Conservation (phyloP, 2,797 vertebrate genomes). For the Peromyscus eremicus region DNA sequence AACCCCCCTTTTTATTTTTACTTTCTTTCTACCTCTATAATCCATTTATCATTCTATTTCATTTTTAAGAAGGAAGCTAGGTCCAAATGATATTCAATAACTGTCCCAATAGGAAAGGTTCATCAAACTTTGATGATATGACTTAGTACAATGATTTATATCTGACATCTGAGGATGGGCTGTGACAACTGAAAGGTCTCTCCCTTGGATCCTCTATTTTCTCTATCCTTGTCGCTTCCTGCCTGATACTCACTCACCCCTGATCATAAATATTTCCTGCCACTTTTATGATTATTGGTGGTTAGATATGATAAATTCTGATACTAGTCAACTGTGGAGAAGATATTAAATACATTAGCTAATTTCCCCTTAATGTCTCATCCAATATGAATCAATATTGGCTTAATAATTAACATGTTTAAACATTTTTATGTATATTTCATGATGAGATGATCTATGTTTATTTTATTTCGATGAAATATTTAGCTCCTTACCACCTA, state of each 20-base stretch:
- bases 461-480: conserved; percentile 92
- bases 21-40: neutral
- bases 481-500: conserved; percentile 87
- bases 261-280: conserved; percentile 87
- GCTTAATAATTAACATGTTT: conserved; percentile 92
- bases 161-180: conserved; percentile 65
- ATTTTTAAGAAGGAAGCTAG: conserved; percentile 61
- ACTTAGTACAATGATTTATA: conserved; percentile 68
- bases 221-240: conserved; percentile 69
- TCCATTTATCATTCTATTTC: conserved; percentile 29
- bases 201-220: conserved; percentile 72
- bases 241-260: conserved; percentile 61
- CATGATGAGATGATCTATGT: conserved; percentile 88
- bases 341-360: conserved; percentile 90
- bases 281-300: conserved; percentile 90
- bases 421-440: conserved; percentile 92
- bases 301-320: conserved; percentile 90
- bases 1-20: neutral
- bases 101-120: conserved; percentile 69
- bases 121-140: conserved; percentile 75
- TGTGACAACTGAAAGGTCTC: conserved; percentile 60
- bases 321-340: conserved; percentile 87
- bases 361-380: conserved; percentile 89
- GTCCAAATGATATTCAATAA: conserved; percentile 71
- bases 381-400: conserved; percentile 92